Evolutionary conservation across 2,888 invertebrate species (phyloP).

Genomic region (Paralinhomoeus sp.): DNA sequence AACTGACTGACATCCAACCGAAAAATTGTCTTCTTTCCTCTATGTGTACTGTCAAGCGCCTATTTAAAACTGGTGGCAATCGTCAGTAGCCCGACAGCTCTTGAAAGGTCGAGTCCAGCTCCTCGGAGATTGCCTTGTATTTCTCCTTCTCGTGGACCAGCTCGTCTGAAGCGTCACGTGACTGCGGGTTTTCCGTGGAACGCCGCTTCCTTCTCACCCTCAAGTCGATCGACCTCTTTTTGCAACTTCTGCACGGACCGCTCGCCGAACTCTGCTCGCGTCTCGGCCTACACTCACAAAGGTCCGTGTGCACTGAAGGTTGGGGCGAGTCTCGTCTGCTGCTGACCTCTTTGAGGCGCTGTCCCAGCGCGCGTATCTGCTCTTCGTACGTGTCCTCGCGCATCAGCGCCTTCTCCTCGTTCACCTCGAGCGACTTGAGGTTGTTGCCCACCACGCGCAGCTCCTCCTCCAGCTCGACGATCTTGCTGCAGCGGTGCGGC

Average conservation of each 20-base stretch:
- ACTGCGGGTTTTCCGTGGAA: no score
- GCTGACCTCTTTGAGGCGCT: constrained; percentile 71
- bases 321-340: no score
- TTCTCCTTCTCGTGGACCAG: constrained; percentile 60
- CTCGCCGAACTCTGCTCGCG: constrained; percentile 99
- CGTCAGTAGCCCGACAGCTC: constrained; percentile 89
- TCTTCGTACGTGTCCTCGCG: constrained; percentile 78
- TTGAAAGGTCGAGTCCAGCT: constrained; percentile 84
- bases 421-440: constrained; percentile 98
- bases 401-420: constrained; percentile 93
- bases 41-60: no score
- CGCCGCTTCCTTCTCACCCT: no score
- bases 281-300: constrained; percentile 59
- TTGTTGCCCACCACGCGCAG: constrained; percentile 99
- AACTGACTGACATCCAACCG: no score
- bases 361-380: constrained; percentile 65
- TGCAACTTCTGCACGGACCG: constrained; percentile 99
- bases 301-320: neutral
- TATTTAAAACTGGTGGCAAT: no score
- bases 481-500: constrained; percentile 43
- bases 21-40: no score
- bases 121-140: constrained; percentile 92
- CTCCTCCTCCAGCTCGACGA: constrained; percentile 99
- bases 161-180: constrained; percentile 34
- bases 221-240: constrained; percentile 99